A percentile compares a stretch with the other conserved stretches of the same genome.
These are phyloP conservation scores for Idaea aversata DNA, from an alignment of 2,888 invertebrate species.

Conservation along the genomic window DNA sequence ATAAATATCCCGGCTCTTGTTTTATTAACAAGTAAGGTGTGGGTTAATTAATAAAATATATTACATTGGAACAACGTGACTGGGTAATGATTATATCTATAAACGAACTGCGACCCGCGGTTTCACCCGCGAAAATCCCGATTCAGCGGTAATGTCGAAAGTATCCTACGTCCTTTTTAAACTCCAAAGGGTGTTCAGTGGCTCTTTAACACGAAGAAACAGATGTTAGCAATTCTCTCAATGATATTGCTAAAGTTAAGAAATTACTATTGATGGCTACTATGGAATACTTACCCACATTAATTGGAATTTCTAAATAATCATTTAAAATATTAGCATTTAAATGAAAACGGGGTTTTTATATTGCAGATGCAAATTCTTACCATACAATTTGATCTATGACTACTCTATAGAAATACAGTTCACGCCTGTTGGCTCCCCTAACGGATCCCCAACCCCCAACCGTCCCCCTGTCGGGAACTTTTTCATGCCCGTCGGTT, in stretches of 20 bases:
- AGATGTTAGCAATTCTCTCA: constrained; percentile 27
- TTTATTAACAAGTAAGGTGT: background rate
- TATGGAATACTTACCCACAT: background rate
- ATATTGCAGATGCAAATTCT: background rate
- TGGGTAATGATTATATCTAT: background rate
- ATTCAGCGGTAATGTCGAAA: no score
- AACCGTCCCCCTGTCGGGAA: no score
- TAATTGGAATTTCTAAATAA: background rate
- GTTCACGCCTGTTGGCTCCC: no score
- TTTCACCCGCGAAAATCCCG: no score
- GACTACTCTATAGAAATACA: background rate
- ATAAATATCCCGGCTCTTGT: background rate
- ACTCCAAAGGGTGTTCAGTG: constrained; percentile 11
- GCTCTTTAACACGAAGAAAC: constrained; percentile 17
- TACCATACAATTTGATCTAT: background rate
- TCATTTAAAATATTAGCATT: no score
- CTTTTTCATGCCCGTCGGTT: no score
- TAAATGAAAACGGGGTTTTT: no score
- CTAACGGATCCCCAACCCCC: no score
- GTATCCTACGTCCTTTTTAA: background rate
- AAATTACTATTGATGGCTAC: constrained; percentile 14
- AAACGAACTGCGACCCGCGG: no score
- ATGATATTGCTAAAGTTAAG: constrained; percentile 23
- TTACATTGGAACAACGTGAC: background rate
- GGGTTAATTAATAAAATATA: background rate